phyloP scores from a whole-genome alignment of 1,140 invertebrate species.

The Ceratina japonica region DNA sequence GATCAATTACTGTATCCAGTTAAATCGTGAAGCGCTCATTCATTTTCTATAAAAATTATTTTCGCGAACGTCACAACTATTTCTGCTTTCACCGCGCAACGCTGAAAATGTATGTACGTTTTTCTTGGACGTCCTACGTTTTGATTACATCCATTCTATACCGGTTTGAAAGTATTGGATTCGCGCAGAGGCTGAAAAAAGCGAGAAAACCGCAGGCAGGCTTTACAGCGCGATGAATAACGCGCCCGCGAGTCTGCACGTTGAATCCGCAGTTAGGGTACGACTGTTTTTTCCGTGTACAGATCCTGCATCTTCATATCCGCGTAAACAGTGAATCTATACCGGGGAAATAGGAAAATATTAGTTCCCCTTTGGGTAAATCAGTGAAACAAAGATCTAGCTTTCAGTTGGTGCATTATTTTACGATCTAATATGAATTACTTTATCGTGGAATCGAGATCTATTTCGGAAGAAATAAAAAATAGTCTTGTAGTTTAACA shows the following conservation, averaged over 20 bases:
- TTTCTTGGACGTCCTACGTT: neutral
- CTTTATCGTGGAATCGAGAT: neutral
- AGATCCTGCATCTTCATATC: neutral
- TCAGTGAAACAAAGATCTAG: neutral
- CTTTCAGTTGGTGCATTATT: neutral
- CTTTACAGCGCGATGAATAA: neutral
- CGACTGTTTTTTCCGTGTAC: neutral
- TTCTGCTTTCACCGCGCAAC: too few relatives aligned
- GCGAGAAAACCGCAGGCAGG: neutral
- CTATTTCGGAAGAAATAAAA: neutral
- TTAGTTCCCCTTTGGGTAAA: neutral
- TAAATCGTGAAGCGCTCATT: too few relatives aligned
- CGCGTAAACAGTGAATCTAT: neutral
- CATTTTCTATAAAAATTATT: too few relatives aligned
- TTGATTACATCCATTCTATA: neutral
- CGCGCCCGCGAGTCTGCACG: neutral
- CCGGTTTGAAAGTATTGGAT: neutral
- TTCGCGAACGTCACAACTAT: too few relatives aligned
- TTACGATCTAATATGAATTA: too few relatives aligned
- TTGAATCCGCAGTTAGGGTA: neutral
- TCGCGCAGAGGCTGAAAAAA: neutral
- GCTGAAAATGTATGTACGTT: too few relatives aligned
- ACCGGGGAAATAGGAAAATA: neutral
- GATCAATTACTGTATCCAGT: too few relatives aligned
- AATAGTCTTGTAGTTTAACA: neutral